phyloP scores from a whole-genome alignment of 2,888 invertebrate species.

The Chrysotoxum bicinctum region DNA sequence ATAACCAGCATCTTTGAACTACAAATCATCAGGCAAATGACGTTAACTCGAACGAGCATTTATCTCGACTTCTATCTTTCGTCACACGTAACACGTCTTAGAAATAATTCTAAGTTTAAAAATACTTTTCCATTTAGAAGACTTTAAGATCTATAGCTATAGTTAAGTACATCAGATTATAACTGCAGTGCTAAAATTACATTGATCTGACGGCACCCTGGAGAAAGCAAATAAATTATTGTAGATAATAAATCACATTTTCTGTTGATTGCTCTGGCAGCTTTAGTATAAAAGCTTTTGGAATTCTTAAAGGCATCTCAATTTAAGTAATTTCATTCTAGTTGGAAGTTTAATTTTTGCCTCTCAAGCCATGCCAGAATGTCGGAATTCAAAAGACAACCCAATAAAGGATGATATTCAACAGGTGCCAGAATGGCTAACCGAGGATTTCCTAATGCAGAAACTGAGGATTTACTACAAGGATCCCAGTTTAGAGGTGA shows the following conservation, averaged over 20 bases:
- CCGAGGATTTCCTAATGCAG: conserved; percentile 75
- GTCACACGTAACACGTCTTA: conserved; percentile 2
- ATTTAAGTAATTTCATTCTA: conserved; percentile 5
- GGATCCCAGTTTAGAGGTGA: conserved; percentile 75
- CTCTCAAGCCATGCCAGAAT: conserved; percentile 51
- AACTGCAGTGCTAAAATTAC: not conserved
- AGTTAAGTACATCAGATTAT: not conserved
- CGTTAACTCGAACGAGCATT: conserved; percentile 4
- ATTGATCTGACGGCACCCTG: not conserved
- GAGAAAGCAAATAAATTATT: conserved; percentile 22
- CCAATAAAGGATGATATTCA: conserved; percentile 34
- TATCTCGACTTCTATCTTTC: not conserved
- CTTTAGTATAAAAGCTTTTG: conserved; percentile 45
- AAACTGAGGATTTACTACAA: conserved; percentile 75
- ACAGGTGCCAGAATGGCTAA: conserved; percentile 78
- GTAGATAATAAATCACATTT: conserved; percentile 37
- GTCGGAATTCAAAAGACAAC: conserved; percentile 25
- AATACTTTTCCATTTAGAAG: not conserved
- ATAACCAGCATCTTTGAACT: not conserved
- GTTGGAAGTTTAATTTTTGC: not conserved
- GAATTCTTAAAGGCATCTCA: conserved; percentile 24
- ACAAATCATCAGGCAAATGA: not conserved
- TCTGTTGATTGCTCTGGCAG: not conserved
- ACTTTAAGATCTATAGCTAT: not conserved
- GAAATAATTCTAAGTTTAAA: not conserved